Evolutionary conservation across 1,140 invertebrate species (phyloP), one percentile per base, ranked within the genome.

Genomic region (Drosophila sp.): DNA sequence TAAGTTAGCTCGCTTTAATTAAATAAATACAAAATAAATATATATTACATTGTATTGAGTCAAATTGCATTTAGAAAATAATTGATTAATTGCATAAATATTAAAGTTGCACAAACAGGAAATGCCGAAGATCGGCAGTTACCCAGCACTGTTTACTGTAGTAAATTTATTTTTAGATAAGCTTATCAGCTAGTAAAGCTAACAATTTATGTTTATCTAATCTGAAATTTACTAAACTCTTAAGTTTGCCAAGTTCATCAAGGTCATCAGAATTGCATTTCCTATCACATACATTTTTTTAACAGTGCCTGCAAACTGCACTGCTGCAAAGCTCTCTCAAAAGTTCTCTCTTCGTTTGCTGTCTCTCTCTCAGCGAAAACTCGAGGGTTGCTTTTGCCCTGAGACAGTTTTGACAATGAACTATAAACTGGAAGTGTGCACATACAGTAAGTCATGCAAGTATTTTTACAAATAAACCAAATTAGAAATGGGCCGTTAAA

Each of bases 351-450:
- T 61, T 36, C 29, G 8, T 9, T 4, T n/a, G n/a, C n/a, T n/a
- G 18, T n/a, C 53, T 50, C 36, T 29, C 45, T 61, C 40, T 48
- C 14, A 11, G 21, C 32, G 8, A 9, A 36, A 18, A 25, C 38
- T 7, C 27, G 8, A 9, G 36, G 41, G 34, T 13, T 29, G 27
- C n/a, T 45, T 43, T 6, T 73, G 73, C 51, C 63, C 76, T 70
- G 71, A 76, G 70, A 79, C 76, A 65, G 76, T 87, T 87, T 21
- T 87, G 83, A 89, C 83, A 87, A 79, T 87, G 83, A 87, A 87
- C 83, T 87, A 87, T 65, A 74, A 74, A 81, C 72, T 79, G 83
- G 83, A 87, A 87, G 80, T 89, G 48, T 59, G 67, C 57, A 56
- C 51, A 21, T 21, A 21, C 21, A 21, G 21, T 21, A 2, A 21